Percentiles rank a stretch among this genome's conserved stretches.
Evolutionary conservation across 2,113 vertebrate genomes (phyloP).

Genomic region (Catagonus wagneri): DNA sequence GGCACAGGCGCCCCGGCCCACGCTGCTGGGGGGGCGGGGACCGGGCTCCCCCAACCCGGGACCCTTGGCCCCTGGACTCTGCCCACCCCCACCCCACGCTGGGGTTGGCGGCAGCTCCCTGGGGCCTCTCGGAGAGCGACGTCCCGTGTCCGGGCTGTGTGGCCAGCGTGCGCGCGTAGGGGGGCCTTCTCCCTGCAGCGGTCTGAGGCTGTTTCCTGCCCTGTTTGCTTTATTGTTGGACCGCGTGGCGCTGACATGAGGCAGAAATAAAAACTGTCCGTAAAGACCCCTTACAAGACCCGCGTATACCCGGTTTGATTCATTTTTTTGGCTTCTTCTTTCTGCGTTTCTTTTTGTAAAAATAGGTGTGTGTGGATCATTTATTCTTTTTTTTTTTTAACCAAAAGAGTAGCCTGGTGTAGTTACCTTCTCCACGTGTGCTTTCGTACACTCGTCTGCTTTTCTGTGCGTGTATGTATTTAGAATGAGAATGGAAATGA

Average conservation of each 20-base stretch:
- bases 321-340: no score
- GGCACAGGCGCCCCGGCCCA: no score
- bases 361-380: fast-evolving
- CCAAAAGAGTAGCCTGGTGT: background rate
- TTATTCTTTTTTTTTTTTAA: no score
- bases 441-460: background rate
- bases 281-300: background rate
- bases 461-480: fast-evolving
- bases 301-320: background rate
- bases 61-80: no score
- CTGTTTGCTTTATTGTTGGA: background rate
- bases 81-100: no score
- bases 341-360: background rate
- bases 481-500: background rate
- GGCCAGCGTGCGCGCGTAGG: no score
- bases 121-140: no score
- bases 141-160: no score
- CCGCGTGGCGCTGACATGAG: background rate
- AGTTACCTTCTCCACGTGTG: background rate
- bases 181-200: no score
- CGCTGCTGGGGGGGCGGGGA: no score
- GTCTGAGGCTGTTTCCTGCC: background rate
- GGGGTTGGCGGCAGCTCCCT: no score
- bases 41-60: no score
- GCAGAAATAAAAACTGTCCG: fast-evolving